phyloP scores from a whole-genome alignment of 2,113 vertebrate species.

The Phyllostomus discolor region DNA sequence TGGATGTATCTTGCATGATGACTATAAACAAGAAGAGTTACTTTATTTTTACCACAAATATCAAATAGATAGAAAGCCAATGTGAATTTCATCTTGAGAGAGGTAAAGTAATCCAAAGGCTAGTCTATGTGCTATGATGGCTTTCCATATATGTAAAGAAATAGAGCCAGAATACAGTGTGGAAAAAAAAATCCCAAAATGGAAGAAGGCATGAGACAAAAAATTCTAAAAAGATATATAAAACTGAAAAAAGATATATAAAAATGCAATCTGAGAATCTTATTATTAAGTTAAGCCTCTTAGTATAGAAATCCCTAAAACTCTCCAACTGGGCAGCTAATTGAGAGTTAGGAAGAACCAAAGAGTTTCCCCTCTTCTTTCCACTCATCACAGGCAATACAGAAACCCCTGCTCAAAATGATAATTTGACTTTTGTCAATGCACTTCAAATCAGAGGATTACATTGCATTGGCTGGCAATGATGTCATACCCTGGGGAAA shows the following conservation, averaged over 20 bases:
- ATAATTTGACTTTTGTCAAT: constrained; percentile 66
- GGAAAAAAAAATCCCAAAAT: background rate
- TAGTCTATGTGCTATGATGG: background rate
- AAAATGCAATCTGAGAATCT: constrained; percentile 31
- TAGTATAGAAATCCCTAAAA: constrained; percentile 41
- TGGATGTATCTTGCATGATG: background rate
- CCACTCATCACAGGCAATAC: constrained; percentile 75
- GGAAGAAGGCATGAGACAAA: background rate
- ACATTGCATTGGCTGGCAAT: constrained; percentile 65
- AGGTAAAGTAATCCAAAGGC: background rate
- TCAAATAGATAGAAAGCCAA: background rate
- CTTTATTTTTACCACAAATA: constrained; percentile 29
- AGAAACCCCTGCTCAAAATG: constrained; percentile 24
- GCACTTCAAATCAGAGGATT: constrained; percentile 68
- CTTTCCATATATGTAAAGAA: background rate
- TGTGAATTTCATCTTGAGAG: background rate
- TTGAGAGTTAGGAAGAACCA: constrained; percentile 16
- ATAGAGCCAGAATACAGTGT: background rate
- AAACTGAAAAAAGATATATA: constrained; percentile 1
- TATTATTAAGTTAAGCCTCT: constrained; percentile 55
- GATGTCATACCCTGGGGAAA: constrained; percentile 78
- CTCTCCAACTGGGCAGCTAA: constrained; percentile 52
- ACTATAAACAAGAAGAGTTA: background rate
- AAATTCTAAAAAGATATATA: constrained; percentile 33
- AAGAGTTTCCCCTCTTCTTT: background rate